These are phyloP conservation scores for Rhodophaea formosa DNA, from an alignment of 2,888 invertebrate species.

Conservation along the genomic window DNA sequence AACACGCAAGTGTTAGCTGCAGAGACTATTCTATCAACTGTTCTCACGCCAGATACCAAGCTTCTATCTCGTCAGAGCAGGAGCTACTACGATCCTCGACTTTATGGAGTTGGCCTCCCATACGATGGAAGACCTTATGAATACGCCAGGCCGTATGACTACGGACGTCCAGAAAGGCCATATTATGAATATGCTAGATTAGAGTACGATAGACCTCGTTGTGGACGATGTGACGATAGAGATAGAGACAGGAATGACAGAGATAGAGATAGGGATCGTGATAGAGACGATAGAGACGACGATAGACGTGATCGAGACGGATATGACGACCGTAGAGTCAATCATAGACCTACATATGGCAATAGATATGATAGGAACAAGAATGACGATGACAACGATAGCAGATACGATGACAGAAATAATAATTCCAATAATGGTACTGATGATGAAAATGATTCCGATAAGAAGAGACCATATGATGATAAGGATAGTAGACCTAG, in stretches of 20 bases:
- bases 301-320: conserved; percentile 40
- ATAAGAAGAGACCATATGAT: conserved; percentile 49
- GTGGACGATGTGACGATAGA: conserved; percentile 55
- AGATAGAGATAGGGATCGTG: conserved; percentile 19
- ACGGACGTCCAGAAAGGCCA: conserved; percentile 15
- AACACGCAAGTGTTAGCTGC: conserved; percentile 41
- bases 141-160: conserved; percentile 30
- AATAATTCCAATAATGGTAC: conserved; percentile 55
- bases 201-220: conserved; percentile 51
- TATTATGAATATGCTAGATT: conserved; percentile 37
- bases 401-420: conserved; percentile 47
- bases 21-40: conserved; percentile 53
- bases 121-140: conserved; percentile 29
- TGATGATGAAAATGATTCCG: conserved; percentile 51
- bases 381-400: conserved; percentile 53
- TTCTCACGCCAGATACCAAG: conserved; percentile 47
- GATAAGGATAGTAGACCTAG: conserved; percentile 48
- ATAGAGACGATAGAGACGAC: conserved; percentile 24
- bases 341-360: conserved; percentile 59
- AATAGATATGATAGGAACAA: conserved; percentile 59
- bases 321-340: conserved; percentile 42
- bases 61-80: conserved; percentile 54
- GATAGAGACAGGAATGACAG: conserved; percentile 13
- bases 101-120: conserved; percentile 51
- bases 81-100: conserved; percentile 63